Evolutionary conservation across 2,113 vertebrate genomes (phyloP).

Genomic region (Antechinus stuartii): DNA sequence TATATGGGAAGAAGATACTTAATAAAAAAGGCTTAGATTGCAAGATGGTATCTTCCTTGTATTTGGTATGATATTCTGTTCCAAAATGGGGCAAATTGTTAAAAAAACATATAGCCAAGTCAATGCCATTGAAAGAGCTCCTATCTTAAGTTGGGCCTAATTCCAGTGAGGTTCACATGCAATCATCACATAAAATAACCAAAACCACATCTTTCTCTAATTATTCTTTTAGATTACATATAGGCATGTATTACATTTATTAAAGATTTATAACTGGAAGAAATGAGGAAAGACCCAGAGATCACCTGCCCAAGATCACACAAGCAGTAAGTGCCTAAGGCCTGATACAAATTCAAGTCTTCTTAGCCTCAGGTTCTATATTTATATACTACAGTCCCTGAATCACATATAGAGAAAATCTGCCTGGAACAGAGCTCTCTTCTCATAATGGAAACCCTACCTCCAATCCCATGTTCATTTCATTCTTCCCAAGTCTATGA

Average conservation of each 20-base stretch:
- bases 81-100: neutral
- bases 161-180: neutral
- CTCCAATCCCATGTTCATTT: neutral
- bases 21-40: neutral
- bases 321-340: neutral
- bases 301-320: neutral
- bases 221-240: neutral
- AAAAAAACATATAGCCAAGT: neutral
- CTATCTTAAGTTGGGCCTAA: neutral
- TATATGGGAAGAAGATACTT: neutral
- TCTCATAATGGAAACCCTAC: neutral
- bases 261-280: neutral
- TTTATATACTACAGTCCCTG: too few species aligned
- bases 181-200: neutral
- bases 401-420: neutral
- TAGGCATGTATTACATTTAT: neutral
- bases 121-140: neutral
- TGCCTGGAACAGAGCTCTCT: neutral
- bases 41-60: neutral
- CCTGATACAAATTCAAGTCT: neutral
- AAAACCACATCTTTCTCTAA: neutral
- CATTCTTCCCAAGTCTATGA: neutral
- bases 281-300: neutral
- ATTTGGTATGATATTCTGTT: neutral
- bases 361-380: neutral